A percentile compares a stretch with the other conserved stretches of the same genome.
Conservation (phyloP, 2,888 invertebrate species). For the Chrysolina haemoptera region DNA sequence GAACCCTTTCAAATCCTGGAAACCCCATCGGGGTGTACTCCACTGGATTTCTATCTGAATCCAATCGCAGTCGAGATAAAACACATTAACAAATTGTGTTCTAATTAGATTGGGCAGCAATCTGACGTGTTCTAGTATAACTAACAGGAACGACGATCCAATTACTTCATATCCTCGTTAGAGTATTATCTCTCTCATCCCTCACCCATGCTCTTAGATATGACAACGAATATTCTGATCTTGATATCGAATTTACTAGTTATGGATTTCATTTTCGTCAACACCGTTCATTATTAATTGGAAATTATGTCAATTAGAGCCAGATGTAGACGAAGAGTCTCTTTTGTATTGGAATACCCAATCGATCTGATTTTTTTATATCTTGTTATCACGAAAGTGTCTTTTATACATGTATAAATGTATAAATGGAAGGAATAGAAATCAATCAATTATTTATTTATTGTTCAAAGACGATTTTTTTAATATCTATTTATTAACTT, state of each 20-base stretch:
- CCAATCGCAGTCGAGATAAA: constrained; percentile 69
- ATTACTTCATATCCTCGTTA: constrained; percentile 64
- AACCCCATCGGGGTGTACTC: constrained; percentile 22
- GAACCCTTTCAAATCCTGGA: background rate
- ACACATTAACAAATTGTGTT: constrained; percentile 71
- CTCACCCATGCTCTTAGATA: constrained; percentile 33
- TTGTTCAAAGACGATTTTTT: too few relatives aligned
- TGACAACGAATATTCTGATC: constrained; percentile 50
- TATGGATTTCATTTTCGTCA: constrained; percentile 39
- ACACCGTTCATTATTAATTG: constrained; percentile 45
- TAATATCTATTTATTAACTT: too few relatives aligned
- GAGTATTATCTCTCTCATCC: constrained; percentile 53
- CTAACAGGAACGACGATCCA: constrained; percentile 65
- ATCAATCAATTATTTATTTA: too few relatives aligned
- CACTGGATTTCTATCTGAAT: constrained; percentile 61
- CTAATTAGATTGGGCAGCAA: constrained; percentile 71
- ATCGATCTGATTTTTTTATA: too few relatives aligned
- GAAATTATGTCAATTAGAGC: constrained; percentile 39
- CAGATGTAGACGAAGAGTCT: background rate
- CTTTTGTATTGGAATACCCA: background rate
- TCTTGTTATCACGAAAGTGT: too few relatives aligned
- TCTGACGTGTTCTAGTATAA: constrained; percentile 68
- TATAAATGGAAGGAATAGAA: too few relatives aligned
- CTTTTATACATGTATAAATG: too few relatives aligned
- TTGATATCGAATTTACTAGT: constrained; percentile 42